Evolutionary conservation across 2,797 vertebrate genomes (phyloP).

Genomic region (Spea hammondii): DNA sequence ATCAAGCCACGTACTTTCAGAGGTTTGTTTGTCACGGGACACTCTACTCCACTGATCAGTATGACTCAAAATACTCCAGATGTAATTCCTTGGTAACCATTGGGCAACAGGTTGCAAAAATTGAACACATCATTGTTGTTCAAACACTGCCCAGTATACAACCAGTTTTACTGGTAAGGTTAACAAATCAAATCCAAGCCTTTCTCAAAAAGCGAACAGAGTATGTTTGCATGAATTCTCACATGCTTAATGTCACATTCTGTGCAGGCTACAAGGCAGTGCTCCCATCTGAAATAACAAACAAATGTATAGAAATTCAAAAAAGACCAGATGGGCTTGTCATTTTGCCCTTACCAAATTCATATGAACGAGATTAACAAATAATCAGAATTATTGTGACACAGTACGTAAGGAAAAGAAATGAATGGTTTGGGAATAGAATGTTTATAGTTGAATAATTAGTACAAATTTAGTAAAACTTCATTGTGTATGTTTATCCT

Average conservation of each 20-base stretch:
- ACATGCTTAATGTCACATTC: background rate
- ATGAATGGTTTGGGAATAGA: background rate
- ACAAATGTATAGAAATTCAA: background rate
- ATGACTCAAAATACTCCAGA: constrained; percentile 1
- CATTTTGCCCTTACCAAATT: background rate
- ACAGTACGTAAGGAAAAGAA: background rate
- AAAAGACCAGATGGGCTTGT: background rate
- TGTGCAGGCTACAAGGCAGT: background rate
- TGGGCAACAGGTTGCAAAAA: background rate
- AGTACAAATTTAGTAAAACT: background rate
- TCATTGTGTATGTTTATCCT: background rate
- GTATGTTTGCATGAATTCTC: background rate
- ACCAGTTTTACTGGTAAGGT: no score
- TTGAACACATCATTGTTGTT: background rate
- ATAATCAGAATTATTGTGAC: constrained; percentile 1
- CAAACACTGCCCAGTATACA: no score
- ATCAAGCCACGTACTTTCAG: background rate
- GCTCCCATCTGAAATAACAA: background rate
- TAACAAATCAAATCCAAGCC: no score
- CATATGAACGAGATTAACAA: background rate
- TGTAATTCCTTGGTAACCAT: constrained; percentile 1
- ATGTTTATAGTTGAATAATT: background rate
- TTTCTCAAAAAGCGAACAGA: background rate
- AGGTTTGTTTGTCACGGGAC: background rate
- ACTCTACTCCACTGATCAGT: background rate